Percentiles rank a stretch among this genome's conserved stretches.
Conservation (phyloP, 1,140 invertebrate genomes). For the Notospermus geniculatus region DNA sequence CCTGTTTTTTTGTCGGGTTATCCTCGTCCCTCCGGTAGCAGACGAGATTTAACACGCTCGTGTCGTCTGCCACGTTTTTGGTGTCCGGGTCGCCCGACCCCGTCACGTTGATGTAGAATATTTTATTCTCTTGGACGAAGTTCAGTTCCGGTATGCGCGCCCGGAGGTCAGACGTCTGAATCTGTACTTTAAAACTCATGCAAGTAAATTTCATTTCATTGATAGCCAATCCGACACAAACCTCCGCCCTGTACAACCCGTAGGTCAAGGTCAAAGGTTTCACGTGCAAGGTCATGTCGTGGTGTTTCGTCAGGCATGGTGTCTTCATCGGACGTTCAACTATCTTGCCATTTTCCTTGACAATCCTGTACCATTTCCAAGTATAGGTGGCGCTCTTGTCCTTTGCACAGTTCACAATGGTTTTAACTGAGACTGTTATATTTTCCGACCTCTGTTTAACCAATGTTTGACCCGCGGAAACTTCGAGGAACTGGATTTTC, state of each 20-base stretch:
- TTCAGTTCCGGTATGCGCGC: slow-evolving; percentile 34
- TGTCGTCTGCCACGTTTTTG: not conserved
- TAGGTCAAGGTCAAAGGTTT: slow-evolving; percentile 36
- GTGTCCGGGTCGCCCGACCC: slow-evolving; percentile 47
- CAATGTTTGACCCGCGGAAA: too few relatives aligned
- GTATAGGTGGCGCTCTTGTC: too few relatives aligned
- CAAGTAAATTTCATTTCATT: slow-evolving; percentile 23
- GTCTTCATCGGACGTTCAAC: too few relatives aligned
- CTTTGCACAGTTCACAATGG: too few relatives aligned
- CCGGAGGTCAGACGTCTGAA: slow-evolving; percentile 38
- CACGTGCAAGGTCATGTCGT: slow-evolving; percentile 30
- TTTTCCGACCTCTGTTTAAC: too few relatives aligned
- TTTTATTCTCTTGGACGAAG: slow-evolving; percentile 37
- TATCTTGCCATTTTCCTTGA: too few relatives aligned
- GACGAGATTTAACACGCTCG: slow-evolving; percentile 28
- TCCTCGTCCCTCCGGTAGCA: slow-evolving; percentile 33
- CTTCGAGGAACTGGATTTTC: too few relatives aligned
- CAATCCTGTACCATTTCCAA: too few relatives aligned
- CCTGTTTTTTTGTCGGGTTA: slow-evolving; percentile 30
- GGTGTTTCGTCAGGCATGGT: not conserved
- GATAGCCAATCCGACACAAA: slow-evolving; percentile 32
- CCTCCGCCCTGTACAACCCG: slow-evolving; percentile 42
- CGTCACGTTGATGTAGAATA: slow-evolving; percentile 39
- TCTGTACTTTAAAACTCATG: slow-evolving; percentile 28
- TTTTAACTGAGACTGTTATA: too few relatives aligned